Conservation (phyloP, 2,797 vertebrate species). For the Rhynchonycteris naso region DNA sequence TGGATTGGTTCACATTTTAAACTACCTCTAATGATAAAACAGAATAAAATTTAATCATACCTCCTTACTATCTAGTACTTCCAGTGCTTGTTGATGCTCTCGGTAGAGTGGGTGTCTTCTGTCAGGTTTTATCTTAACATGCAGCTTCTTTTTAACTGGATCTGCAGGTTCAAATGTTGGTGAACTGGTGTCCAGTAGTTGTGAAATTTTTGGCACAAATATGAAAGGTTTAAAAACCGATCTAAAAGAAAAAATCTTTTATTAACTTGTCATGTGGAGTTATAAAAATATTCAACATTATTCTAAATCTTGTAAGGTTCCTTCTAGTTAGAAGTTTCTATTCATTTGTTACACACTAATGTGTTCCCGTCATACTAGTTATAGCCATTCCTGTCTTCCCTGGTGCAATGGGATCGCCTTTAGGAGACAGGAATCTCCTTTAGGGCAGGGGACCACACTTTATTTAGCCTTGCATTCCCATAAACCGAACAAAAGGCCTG, state of each 20-base stretch:
- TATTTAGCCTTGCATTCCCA: background rate
- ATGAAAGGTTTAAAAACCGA: conserved; percentile 98
- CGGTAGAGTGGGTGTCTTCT: conserved; percentile 94
- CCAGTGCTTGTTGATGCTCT: conserved; percentile 90
- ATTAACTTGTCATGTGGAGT: conserved; percentile 48
- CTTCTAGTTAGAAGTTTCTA: conserved; percentile 46
- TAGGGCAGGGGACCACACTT: background rate
- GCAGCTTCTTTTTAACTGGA: conserved; percentile 92
- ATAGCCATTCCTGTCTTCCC: background rate
- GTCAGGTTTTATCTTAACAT: conserved; percentile 93
- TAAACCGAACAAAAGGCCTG: background rate
- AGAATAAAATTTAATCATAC: conserved; percentile 74
- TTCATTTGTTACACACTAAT: conserved; percentile 5
- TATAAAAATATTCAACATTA: conserved; percentile 39
- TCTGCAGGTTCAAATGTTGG: conserved; percentile 92
- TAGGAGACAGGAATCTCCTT: background rate
- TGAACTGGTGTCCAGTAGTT: conserved; percentile 90
- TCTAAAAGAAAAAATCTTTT: conserved; percentile 85
- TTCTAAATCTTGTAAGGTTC: conserved; percentile 21
- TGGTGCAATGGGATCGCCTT: background rate
- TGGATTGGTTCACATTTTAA: conserved; percentile 19
- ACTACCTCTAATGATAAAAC: background rate
- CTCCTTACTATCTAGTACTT: conserved; percentile 79
- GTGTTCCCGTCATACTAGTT: background rate
- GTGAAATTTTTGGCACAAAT: conserved; percentile 90